Evolutionary conservation across 2,888 invertebrate species (phyloP).

Genomic region (Campoplex nolae): DNA sequence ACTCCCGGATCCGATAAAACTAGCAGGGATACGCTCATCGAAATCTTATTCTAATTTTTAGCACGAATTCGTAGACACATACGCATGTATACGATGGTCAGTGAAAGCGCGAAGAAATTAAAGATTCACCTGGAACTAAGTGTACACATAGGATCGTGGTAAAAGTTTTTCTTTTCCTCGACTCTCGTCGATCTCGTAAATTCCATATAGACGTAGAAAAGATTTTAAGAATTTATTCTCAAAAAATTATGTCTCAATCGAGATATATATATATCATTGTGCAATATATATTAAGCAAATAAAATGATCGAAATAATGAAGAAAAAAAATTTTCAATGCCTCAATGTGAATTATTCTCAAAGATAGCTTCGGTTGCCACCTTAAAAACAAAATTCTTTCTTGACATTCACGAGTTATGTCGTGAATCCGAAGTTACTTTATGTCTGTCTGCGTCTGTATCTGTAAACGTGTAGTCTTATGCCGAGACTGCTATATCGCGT

Average conservation of each 20-base stretch:
- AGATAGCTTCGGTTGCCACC: constrained; percentile 1
- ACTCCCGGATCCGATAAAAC: neutral
- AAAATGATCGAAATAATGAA: neutral
- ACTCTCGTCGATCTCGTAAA: constrained; percentile 35
- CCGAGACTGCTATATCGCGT: constrained; percentile 51
- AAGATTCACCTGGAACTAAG: constrained; percentile 53
- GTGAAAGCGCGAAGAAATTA: constrained; percentile 65
- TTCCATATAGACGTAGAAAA: constrained; percentile 15
- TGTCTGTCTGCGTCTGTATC: neutral
- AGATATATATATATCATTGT: neutral
- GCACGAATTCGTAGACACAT: constrained; percentile 36
- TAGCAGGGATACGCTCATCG: constrained; percentile 8
- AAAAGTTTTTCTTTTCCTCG: constrained; percentile 46
- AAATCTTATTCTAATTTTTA: constrained; percentile 53
- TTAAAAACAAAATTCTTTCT: constrained; percentile 51
- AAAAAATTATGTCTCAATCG: neutral
- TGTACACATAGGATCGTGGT: constrained; percentile 33
- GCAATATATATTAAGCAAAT: neutral
- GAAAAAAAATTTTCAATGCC: neutral
- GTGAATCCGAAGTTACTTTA: constrained; percentile 68
- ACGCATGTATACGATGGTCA: constrained; percentile 19
- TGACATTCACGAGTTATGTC: constrained; percentile 67
- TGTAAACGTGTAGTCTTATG: neutral
- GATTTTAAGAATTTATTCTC: neutral
- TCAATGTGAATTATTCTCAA: neutral